Evolutionary conservation across 1,140 invertebrate genomes (phyloP).

Genomic region (Coenobita brevimanus): DNA sequence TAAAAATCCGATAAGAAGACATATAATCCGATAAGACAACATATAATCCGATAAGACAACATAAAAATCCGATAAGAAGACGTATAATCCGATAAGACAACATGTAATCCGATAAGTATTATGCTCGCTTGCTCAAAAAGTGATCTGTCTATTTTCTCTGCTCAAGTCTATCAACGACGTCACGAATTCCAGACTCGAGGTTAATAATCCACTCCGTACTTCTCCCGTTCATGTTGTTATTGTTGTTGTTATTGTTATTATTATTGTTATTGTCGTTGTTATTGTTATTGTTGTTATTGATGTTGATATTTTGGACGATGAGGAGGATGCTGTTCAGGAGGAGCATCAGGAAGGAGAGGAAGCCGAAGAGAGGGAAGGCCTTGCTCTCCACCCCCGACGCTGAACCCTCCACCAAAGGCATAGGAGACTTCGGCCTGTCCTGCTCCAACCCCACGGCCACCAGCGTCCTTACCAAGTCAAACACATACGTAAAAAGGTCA

Average conservation of each 20-base stretch:
- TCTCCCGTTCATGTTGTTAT: constrained; percentile 21
- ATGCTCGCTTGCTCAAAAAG: too few species aligned
- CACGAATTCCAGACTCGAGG: background rate
- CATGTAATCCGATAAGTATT: too few species aligned
- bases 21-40: too few species aligned
- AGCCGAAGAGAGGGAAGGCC: constrained; percentile 30
- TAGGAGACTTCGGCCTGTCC: background rate
- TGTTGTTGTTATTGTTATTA: constrained; percentile 38
- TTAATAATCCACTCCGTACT: background rate
- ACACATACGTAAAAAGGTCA: background rate
- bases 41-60: too few species aligned
- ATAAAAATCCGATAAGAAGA: too few species aligned
- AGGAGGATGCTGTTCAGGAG: constrained; percentile 51
- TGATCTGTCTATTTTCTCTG: too few species aligned
- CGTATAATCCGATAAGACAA: too few species aligned
- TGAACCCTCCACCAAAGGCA: too few species aligned
- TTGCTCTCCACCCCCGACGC: background rate
- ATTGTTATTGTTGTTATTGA: constrained; percentile 48
- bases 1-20: too few species aligned
- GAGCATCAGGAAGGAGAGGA: constrained; percentile 42
- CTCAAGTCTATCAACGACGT: background rate
- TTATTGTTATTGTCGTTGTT: constrained; percentile 33
- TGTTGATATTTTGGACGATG: constrained; percentile 44
- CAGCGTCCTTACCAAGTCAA: background rate
- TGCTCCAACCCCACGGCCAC: background rate